These are phyloP conservation scores for Orthosia gracilis DNA, from an alignment of 2,888 invertebrate species.

Conservation along the genomic window DNA sequence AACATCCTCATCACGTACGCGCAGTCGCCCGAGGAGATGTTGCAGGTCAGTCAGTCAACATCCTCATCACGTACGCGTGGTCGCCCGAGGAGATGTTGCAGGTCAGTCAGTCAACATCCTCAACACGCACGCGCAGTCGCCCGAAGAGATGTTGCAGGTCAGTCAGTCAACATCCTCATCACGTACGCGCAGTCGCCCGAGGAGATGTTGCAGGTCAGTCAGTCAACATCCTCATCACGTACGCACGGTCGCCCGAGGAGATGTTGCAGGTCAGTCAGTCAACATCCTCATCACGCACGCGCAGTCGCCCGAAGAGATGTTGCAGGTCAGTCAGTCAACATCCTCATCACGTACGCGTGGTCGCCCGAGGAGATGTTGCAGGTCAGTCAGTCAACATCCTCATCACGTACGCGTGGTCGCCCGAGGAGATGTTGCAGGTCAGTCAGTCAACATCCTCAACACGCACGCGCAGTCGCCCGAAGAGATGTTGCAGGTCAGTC, in stretches of 20 bases:
- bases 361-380: no score
- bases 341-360: conserved; percentile 98
- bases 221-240: conserved; percentile 97
- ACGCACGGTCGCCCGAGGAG: conserved; percentile 98
- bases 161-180: no score
- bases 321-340: no score
- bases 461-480: conserved; percentile 97
- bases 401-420: conserved; percentile 97
- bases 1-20: no score
- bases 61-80: no score
- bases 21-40: no score
- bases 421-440: no score
- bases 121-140: no score
- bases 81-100: conserved; percentile 94
- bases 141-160: conserved; percentile 93
- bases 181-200: no score
- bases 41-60: conserved; percentile 87
- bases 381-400: conserved; percentile 99
- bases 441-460: conserved; percentile 98
- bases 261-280: no score
- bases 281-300: conserved; percentile 98
- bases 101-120: conserved; percentile 73
- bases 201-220: conserved; percentile 92
- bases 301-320: conserved; percentile 97
- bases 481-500: no score